Conservation (phyloP, 2,113 vertebrate genomes). For the Calidris pugnax region DNA sequence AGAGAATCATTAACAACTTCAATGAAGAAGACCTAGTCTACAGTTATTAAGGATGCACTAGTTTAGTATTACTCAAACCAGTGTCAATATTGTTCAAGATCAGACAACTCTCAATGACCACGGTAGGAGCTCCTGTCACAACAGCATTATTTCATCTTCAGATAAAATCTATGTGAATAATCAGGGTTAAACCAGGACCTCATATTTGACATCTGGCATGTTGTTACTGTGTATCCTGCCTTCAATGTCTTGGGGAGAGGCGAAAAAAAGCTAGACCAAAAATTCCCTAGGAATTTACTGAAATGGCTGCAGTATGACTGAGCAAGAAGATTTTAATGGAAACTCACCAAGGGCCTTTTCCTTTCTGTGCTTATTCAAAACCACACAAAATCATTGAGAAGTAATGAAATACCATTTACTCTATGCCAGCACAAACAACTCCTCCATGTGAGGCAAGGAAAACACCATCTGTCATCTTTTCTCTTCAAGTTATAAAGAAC, state of each 20-base stretch:
- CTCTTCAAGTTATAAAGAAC: neutral
- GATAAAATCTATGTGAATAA: neutral
- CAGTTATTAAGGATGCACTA: neutral
- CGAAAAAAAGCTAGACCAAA: neutral
- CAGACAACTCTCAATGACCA: neutral
- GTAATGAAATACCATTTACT: slow-evolving; percentile 11
- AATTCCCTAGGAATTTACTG: neutral
- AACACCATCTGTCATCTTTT: slow-evolving; percentile 42
- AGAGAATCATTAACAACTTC: neutral
- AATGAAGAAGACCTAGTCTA: neutral
- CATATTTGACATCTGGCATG: neutral
- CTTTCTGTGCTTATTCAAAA: neutral
- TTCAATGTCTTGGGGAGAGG: neutral
- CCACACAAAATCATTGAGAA: neutral
- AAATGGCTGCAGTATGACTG: neutral
- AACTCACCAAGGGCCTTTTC: neutral
- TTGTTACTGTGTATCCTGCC: neutral
- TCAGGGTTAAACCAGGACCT: neutral
- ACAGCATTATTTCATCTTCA: neutral
- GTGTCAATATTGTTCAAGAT: neutral
- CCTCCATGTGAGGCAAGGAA: slow-evolving; percentile 4
- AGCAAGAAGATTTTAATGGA: neutral
- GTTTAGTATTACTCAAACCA: neutral
- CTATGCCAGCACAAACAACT: slow-evolving; percentile 42
- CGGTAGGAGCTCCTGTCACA: neutral